These are phyloP conservation scores for Drosophila funebris DNA, from an alignment of 1,140 invertebrate species.

Conservation along the genomic window DNA sequence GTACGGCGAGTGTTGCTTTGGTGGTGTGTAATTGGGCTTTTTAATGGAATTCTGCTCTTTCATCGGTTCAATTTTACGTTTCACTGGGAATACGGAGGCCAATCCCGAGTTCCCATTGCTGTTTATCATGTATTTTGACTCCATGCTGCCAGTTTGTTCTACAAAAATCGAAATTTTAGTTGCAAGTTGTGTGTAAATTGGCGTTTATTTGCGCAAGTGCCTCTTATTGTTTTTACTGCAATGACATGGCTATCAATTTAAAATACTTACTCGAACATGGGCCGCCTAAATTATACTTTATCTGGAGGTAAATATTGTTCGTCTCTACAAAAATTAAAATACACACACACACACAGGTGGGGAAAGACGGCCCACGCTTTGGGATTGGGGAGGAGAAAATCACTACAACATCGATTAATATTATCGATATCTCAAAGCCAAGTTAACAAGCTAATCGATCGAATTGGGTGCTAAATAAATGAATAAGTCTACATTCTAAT, in stretches of 20 bases:
- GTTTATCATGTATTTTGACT: slow-evolving; percentile 60
- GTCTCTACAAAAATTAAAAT: neutral
- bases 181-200: neutral
- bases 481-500: no score
- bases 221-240: slow-evolving; percentile 4
- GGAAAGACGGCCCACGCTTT: neutral
- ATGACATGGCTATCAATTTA: no score
- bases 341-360: neutral
- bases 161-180: neutral
- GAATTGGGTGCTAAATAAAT: no score
- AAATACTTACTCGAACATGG: slow-evolving; percentile 19
- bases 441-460: neutral
- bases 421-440: no score
- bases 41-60: slow-evolving; percentile 32
- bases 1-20: slow-evolving; percentile 6
- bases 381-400: no score
- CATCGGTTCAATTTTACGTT: slow-evolving; percentile 50
- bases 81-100: slow-evolving; percentile 40
- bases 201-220: neutral
- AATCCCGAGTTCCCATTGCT: slow-evolving; percentile 13
- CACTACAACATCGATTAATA: no score
- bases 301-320: slow-evolving; percentile 15
- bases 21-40: slow-evolving; percentile 23
- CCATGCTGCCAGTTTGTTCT: slow-evolving; percentile 38
- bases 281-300: neutral